Evolutionary conservation across 2,888 invertebrate genomes (phyloP).

Genomic region (Schizaphis graminum): DNA sequence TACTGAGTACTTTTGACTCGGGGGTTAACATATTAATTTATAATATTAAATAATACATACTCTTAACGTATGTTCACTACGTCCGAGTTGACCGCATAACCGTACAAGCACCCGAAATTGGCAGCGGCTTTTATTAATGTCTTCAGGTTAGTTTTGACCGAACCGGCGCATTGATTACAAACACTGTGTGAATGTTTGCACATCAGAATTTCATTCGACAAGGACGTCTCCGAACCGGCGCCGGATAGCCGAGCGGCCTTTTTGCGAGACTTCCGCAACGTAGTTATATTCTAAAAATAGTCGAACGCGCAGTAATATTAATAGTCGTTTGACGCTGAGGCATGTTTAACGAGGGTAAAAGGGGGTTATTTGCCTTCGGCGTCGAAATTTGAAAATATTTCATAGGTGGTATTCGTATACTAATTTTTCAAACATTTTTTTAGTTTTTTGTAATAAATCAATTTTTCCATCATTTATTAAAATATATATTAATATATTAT

Average conservation of each 20-base stretch:
- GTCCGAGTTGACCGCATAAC: neutral
- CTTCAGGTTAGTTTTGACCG: neutral
- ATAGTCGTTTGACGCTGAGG: no score
- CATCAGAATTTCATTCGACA: neutral
- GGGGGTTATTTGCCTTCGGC: no score
- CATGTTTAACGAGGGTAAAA: no score
- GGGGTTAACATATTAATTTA: neutral
- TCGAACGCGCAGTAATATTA: no score
- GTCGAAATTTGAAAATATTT: no score
- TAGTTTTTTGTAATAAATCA: no score
- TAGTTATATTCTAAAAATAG: neutral
- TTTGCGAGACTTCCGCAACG: neutral
- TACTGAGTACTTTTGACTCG: neutral
- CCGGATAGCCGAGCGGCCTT: neutral
- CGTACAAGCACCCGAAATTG: slow-evolving; percentile 14
- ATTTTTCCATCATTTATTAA: no score
- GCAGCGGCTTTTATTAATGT: neutral
- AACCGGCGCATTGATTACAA: neutral
- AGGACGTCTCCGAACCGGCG: neutral
- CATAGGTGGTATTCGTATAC: no score
- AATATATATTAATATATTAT: no score
- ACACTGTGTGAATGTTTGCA: neutral
- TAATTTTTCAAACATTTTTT: no score
- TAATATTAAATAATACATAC: neutral
- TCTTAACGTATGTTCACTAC: neutral